phyloP scores from a whole-genome alignment of 2,888 invertebrate genomes.

The Amiota minor region DNA sequence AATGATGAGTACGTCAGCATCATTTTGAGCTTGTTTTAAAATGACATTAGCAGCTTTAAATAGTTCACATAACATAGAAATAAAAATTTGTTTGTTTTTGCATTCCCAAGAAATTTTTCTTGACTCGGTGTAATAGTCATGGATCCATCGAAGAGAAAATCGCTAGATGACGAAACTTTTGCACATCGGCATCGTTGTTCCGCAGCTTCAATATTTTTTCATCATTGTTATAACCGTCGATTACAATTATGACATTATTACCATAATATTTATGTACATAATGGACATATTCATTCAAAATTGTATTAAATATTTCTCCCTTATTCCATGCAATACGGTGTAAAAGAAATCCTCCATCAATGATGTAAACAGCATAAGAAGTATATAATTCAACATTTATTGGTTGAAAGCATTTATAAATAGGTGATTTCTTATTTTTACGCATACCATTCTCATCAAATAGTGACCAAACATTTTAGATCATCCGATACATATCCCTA shows the following conservation, averaged over 20 bases:
- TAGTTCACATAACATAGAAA: too few relatives aligned
- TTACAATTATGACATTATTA: too few relatives aligned
- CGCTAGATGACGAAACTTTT: constrained; percentile 5
- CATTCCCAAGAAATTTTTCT: too few relatives aligned
- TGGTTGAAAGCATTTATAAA: constrained; percentile 1
- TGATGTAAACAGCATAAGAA: background rate
- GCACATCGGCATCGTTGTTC: background rate
- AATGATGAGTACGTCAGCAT: too few relatives aligned
- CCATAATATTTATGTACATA: too few relatives aligned
- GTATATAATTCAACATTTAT: background rate
- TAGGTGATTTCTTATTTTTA: background rate
- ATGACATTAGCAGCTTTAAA: too few relatives aligned
- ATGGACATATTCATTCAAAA: background rate
- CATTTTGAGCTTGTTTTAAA: too few relatives aligned
- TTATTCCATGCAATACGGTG: background rate
- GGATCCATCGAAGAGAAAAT: constrained; percentile 3
- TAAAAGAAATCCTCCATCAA: background rate
- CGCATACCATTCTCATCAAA: background rate
- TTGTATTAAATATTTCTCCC: background rate
- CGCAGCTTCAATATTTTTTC: background rate
- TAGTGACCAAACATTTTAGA: too few relatives aligned
- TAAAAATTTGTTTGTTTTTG: too few relatives aligned
- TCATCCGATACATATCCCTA: too few relatives aligned
- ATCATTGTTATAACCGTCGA: too few relatives aligned
- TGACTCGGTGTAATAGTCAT: background rate